Conservation (phyloP, 2,113 vertebrate genomes). For the Vimba vimba region DNA sequence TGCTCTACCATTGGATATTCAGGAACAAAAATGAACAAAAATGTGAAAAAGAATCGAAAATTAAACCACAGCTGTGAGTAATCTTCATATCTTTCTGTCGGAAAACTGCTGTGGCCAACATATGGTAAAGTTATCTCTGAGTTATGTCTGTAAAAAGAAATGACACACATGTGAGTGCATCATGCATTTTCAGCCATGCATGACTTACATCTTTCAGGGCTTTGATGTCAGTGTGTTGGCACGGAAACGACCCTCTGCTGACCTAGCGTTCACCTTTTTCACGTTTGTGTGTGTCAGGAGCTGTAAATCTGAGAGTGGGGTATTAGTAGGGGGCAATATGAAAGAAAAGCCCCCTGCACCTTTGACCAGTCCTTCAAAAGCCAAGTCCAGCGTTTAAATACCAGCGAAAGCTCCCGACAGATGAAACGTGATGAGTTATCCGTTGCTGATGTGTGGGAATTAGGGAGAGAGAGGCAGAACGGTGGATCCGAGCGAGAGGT, state of each 20-base stretch:
- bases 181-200: neutral
- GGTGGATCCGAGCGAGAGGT: neutral
- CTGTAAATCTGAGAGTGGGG: conserved; percentile 20
- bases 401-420: neutral
- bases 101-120: neutral
- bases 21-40: neutral
- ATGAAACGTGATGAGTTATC: neutral
- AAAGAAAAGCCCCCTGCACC: neutral
- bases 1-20: neutral
- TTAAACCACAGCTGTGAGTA: neutral
- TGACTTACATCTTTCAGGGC: neutral
- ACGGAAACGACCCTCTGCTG: neutral
- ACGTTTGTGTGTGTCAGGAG: conserved; percentile 5
- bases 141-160: neutral
- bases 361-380: neutral
- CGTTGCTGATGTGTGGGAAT: neutral
- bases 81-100: neutral
- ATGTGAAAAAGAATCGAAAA: neutral
- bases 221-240: conserved; percentile 22
- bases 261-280: neutral
- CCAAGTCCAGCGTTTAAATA: neutral
- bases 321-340: neutral
- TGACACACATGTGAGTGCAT: neutral
- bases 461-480: conserved; percentile 1
- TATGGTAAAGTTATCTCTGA: neutral